Conservation (phyloP, 2,113 vertebrate genomes). For the Microcebus jonahi region DNA sequence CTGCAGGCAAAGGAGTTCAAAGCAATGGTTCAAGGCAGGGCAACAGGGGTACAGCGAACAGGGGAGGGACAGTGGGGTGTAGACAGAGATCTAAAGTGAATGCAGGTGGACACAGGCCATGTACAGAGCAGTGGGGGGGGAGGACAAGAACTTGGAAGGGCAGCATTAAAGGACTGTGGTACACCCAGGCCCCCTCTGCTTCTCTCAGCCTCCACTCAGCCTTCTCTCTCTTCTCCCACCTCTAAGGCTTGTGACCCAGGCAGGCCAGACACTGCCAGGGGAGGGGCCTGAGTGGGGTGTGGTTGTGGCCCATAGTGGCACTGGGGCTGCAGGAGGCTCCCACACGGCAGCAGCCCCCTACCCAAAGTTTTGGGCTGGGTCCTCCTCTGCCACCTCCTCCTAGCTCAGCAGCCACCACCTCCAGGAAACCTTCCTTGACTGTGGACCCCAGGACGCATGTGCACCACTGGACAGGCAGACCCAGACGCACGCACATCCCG, state of each 20-base stretch:
- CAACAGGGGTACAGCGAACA: not conserved
- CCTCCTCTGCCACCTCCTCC: not conserved
- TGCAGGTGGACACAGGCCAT: not conserved
- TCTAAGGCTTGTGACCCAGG: not conserved
- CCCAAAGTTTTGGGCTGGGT: not conserved
- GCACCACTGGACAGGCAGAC: not conserved
- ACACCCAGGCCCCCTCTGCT: not conserved
- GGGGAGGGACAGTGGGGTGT: not conserved
- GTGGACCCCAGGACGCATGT: not conserved
- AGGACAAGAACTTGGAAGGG: not conserved
- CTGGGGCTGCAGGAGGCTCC: not conserved
- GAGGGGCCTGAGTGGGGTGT: constrained; percentile 37
- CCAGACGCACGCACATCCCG: rapidly evolving
- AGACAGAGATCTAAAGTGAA: not conserved
- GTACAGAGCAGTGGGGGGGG: not conserved
- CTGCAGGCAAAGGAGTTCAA: constrained; percentile 80
- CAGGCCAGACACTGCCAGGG: not conserved
- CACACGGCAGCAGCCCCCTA: not conserved
- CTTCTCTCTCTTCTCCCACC: not conserved
- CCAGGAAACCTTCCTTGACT: not conserved
- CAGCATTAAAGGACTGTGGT: not conserved
- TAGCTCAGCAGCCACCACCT: not conserved
- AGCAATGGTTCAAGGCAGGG: not conserved
- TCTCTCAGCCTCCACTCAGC: not conserved
- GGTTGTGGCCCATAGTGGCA: not conserved